Evolutionary conservation across 2,113 vertebrate species (phyloP).

Genomic region (Mus pahari): DNA sequence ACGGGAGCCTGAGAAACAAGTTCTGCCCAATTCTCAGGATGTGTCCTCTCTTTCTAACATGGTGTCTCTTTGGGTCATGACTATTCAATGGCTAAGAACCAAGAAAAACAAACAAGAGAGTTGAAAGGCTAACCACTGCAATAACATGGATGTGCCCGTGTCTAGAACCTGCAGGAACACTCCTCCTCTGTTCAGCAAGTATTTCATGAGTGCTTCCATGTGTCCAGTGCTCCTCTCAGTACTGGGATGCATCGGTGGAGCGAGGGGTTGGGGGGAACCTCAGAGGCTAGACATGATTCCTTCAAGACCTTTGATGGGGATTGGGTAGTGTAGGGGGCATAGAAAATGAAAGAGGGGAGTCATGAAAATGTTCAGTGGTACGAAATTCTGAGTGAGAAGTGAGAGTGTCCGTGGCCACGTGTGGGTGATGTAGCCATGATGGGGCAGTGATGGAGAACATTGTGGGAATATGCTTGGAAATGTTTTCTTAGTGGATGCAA

Average conservation of each 20-base stretch:
- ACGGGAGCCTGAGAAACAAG: background rate
- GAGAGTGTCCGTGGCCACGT: too few species aligned
- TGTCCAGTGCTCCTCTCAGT: background rate
- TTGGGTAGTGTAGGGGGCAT: fast-evolving
- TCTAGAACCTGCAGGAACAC: fast-evolving
- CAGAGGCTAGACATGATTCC: background rate
- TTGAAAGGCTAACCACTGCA: fast-evolving
- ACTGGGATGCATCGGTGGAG: background rate
- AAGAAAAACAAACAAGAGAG: conserved; percentile 4
- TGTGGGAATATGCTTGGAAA: fast-evolving
- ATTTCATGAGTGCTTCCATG: background rate
- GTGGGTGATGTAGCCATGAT: background rate
- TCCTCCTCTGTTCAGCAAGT: background rate
- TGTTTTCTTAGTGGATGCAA: background rate
- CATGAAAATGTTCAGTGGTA: fast-evolving
- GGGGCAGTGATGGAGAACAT: background rate
- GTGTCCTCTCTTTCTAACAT: background rate
- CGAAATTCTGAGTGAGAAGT: background rate
- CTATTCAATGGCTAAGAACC: background rate
- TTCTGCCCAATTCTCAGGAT: background rate
- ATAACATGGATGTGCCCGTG: fast-evolving
- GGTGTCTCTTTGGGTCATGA: background rate
- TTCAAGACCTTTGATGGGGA: background rate
- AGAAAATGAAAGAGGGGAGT: background rate
- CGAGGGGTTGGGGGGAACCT: too few species aligned